Conservation (phyloP, 2,113 vertebrate genomes). For the Aphyosemion australe region DNA sequence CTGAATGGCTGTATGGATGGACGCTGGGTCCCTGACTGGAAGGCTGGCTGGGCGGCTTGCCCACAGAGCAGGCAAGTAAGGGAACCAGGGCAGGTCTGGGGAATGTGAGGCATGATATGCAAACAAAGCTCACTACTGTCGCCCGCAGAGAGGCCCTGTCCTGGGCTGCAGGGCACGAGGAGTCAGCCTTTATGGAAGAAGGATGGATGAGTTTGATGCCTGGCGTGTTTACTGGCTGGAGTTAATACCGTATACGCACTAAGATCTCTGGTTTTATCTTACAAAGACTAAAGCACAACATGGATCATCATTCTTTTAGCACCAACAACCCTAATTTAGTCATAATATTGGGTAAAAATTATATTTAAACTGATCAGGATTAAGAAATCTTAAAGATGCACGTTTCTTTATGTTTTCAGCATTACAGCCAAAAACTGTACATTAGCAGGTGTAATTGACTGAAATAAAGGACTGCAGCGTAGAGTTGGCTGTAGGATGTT, state of each 20-base stretch:
- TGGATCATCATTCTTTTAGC: too few relatives aligned
- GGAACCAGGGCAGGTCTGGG: conserved; percentile 67
- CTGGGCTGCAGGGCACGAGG: conserved; percentile 56
- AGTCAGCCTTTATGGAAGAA: conserved; percentile 52
- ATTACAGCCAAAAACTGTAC: too few relatives aligned
- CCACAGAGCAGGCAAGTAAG: conserved; percentile 58
- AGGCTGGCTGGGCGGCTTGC: conserved; percentile 39
- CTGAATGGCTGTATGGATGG: conserved; percentile 46
- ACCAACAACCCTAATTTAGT: neutral
- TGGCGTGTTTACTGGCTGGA: conserved; percentile 20
- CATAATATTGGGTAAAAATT: too few relatives aligned
- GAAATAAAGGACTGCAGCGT: too few relatives aligned
- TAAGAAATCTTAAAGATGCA: too few relatives aligned
- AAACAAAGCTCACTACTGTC: conserved; percentile 81
- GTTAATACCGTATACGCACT: conserved; percentile 9
- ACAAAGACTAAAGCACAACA: neutral
- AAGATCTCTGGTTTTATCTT: neutral
- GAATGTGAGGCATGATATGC: conserved; percentile 76
- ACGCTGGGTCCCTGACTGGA: conserved; percentile 48
- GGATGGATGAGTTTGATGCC: conserved; percentile 32
- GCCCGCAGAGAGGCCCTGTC: conserved; percentile 67
- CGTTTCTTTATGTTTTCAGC: too few relatives aligned
- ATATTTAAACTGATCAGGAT: too few relatives aligned
- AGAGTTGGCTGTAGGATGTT: too few relatives aligned
- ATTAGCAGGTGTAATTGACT: too few relatives aligned